phyloP scores from a whole-genome alignment of 2,797 vertebrate genomes.

The Chromis chromis region DNA sequence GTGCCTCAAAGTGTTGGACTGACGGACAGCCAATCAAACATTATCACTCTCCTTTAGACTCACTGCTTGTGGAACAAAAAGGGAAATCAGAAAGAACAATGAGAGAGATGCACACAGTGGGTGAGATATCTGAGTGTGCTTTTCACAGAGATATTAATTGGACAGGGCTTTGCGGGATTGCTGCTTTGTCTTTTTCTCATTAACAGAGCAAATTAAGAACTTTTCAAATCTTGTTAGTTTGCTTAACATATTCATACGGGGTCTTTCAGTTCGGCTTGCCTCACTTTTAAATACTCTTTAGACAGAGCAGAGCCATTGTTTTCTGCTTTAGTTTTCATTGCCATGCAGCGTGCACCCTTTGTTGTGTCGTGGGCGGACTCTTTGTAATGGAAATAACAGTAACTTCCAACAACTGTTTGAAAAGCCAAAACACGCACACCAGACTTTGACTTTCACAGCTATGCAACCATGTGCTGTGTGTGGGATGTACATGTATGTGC shows the following conservation, averaged over 20 bases:
- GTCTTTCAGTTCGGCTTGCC: constrained; percentile 47
- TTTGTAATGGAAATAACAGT: constrained; percentile 73
- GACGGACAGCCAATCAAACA: constrained; percentile 23
- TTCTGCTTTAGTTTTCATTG: constrained; percentile 63
- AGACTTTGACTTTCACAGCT: constrained; percentile 19
- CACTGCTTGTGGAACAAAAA: constrained; percentile 5
- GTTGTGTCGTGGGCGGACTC: constrained; percentile 52
- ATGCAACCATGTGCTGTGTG: neutral
- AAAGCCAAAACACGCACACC: constrained; percentile 43
- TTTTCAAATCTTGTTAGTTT: constrained; percentile 68
- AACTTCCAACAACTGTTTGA: constrained; percentile 56
- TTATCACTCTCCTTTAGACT: constrained; percentile 5
- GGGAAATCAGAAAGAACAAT: constrained; percentile 42
- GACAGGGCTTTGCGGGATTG: constrained; percentile 63
- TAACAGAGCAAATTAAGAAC: constrained; percentile 73
- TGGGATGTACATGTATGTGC: neutral
- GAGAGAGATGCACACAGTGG: constrained; percentile 35
- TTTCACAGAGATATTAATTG: constrained; percentile 72
- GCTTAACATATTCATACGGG: constrained; percentile 65
- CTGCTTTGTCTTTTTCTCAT: constrained; percentile 72
- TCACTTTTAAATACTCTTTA: constrained; percentile 75
- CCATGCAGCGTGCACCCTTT: constrained; percentile 57
- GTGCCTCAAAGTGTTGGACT: constrained; percentile 27
- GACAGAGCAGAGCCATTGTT: constrained; percentile 65
- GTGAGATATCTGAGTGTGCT: constrained; percentile 41